Base-by-base conservation (phyloP, 2,797 vertebrate species). In the Luscinia luscinia region DNA sequence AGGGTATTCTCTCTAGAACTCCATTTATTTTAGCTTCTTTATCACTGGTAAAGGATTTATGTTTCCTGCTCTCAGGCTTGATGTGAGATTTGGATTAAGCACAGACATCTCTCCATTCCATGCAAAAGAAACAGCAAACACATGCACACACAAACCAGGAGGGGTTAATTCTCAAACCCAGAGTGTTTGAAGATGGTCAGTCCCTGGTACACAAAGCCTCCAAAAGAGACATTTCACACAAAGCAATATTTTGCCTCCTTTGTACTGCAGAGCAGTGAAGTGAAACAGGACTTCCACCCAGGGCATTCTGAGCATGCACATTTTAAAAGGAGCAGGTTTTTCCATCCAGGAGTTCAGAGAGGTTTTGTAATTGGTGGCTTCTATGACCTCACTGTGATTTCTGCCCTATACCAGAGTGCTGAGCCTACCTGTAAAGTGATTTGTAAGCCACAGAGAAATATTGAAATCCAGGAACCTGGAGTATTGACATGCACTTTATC, bases 341-440 rank as follows among this genome's bases (percentile, higher is more conserved):
- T 80, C 46, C 52, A 63, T 21, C 30, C 63, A 77, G 40, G 34
- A 77, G 17, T 87, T 86, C 85, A 84, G 38, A 64, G 30, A 52
- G 58, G 23, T 68, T 89, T 94, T 84, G 48, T 89, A 93, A 93
- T 68, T 72, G 93, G 74, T 20, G 5, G 9, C 72, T 88, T 83
- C 7, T 41, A 2, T 74, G 90, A 93, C 78, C 91, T 77, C 36
- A 84, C 64, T 55, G 70, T 87, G 87, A 95, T 94, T 96, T 94
- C 61, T 91, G 70, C 64, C 82, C 59, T 69, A 11, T n/a, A 22
- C 30, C 48, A 70, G 67, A 73, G 55, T 36, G 69, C 57, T 84
- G 69, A 57, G 57, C 40, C 80, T 87, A 52, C 83, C 74, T 82
- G 84, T 64, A 62, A 90, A 91, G 61, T 62, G 63, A 77, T 87